A percentile compares a stretch with the other conserved stretches of the same genome.
phyloP scores from a whole-genome alignment of 2,888 invertebrate species.

The Zhuqinia jingwanae region DNA sequence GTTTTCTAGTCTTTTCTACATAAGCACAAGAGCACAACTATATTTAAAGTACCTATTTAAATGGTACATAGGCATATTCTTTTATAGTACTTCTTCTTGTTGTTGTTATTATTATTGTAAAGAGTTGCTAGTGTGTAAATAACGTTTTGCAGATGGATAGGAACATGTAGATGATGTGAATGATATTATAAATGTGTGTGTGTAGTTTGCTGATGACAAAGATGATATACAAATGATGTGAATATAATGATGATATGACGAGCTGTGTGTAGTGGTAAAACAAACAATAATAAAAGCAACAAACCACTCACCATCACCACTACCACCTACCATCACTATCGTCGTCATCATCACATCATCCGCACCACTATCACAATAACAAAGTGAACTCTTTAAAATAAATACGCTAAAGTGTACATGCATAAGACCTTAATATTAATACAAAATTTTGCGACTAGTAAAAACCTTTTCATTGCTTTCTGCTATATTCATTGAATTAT shows the following conservation, averaged over 20 bases:
- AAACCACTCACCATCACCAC: constrained; percentile 40
- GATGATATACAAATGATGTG: constrained; percentile 20
- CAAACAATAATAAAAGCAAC: not conserved
- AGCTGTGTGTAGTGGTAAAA: constrained; percentile 14
- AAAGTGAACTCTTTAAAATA: too few relatives aligned
- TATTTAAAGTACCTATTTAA: too few relatives aligned
- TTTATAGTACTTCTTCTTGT: too few relatives aligned
- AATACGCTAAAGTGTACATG: not conserved
- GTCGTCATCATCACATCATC: constrained; percentile 10
- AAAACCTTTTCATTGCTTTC: constrained; percentile 54
- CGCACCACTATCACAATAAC: not conserved
- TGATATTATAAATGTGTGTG: too few relatives aligned
- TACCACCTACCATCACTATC: constrained; percentile 10
- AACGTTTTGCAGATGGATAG: too few relatives aligned
- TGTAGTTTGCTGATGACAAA: not conserved
- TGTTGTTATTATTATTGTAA: too few relatives aligned
- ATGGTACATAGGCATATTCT: too few relatives aligned
- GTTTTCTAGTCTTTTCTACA: not conserved
- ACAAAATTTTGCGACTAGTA: constrained; percentile 18
- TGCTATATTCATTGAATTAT: constrained; percentile 41
- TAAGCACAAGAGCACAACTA: too few relatives aligned
- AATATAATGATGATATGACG: constrained; percentile 43
- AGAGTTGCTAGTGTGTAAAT: too few relatives aligned
- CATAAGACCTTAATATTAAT: too few relatives aligned
- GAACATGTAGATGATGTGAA: too few relatives aligned